Evolutionary conservation across 2,113 vertebrate species (phyloP), one percentile per base, ranked within the genome.

Genomic region (Rutilus rutilus): DNA sequence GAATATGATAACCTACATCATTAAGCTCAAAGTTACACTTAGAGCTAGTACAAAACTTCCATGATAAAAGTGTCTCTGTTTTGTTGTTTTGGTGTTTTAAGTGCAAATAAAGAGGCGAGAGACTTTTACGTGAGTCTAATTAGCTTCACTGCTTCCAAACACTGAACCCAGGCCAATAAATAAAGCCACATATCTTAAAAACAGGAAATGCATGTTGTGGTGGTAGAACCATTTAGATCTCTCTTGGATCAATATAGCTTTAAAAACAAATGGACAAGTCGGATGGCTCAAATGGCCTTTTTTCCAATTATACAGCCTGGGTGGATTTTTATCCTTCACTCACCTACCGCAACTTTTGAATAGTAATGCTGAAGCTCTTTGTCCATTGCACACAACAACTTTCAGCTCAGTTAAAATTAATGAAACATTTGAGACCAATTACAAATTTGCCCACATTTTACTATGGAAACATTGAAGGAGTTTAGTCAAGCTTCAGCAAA

Each of bases 201-300:
- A 90, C 92, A 94, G 94, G 94, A 95, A 94, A 93, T 92, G 91
- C 90, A 92, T 91, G 92, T 92, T 93, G 92, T 47, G 65, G 87
- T 86, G 25, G 81, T 86, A 87, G 90, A 92, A 90, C 90, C 93
- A 93, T 95, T 95, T 94, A 94, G 95, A 95, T 95, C 94, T 94
- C 92, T 92, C 92, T 79, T 92, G 93, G 94, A 95, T 95, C 75
- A 87, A 89, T 89, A 91, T 87, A 91, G 87, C 91, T 93, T 93
- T 93, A 94, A 94, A 95, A 93, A 94, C 93, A 93, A 94, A 94
- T 93, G 93, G 94, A 95, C 93, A 92, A 90, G 88, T 90, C 87
- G 89, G 91, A 92, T 89, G 89, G 89, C 86, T 92, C 91, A 95
- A 93, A 94, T 94, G 91, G 93, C 91, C 89, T 87, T 91, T 94